Percentiles rank a stretch among this genome's conserved stretches.
phyloP scores from a whole-genome alignment of 2,113 vertebrate genomes.

The Aspiorhynchus laticeps region DNA sequence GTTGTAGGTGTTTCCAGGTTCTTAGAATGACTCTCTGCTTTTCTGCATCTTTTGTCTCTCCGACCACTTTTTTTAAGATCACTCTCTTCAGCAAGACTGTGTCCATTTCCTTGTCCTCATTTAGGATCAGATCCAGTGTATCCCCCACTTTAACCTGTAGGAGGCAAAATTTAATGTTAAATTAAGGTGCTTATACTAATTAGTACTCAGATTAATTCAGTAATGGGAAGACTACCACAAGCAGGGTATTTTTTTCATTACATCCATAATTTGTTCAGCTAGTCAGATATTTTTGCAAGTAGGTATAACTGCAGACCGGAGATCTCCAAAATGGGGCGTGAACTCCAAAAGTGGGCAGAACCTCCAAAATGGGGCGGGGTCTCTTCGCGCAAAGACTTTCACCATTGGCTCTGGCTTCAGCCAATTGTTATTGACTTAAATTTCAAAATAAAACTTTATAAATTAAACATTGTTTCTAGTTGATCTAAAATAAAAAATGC shows the following conservation, averaged over 20 bases:
- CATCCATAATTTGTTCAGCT: neutral
- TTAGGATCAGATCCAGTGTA: slow-evolving; percentile 84
- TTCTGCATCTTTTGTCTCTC: slow-evolving; percentile 78
- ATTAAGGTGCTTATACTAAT: neutral
- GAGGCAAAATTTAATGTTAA: slow-evolving; percentile 15
- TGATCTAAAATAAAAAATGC: no score
- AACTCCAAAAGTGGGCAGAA: no score
- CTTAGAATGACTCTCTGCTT: slow-evolving; percentile 85
- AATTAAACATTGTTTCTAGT: no score
- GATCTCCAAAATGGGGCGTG: no score
- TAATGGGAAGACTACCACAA: neutral
- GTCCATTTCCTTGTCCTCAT: slow-evolving; percentile 82
- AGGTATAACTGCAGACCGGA: no score
- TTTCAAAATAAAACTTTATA: no score
- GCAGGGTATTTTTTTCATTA: neutral
- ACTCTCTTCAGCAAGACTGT: slow-evolving; percentile 86
- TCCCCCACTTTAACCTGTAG: slow-evolving; percentile 91
- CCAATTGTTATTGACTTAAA: no score
- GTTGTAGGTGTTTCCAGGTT: slow-evolving; percentile 86
- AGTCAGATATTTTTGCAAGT: neutral
- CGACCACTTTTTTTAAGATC: slow-evolving; percentile 77
- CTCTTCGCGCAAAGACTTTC: no score
- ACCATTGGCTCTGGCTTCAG: no score
- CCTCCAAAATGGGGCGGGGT: no score
- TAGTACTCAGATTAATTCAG: neutral